Percentiles rank a stretch among this genome's conserved stretches.
These are phyloP conservation scores for Limnephilus auricula DNA, from an alignment of 2,888 invertebrate genomes.

Conservation along the genomic window DNA sequence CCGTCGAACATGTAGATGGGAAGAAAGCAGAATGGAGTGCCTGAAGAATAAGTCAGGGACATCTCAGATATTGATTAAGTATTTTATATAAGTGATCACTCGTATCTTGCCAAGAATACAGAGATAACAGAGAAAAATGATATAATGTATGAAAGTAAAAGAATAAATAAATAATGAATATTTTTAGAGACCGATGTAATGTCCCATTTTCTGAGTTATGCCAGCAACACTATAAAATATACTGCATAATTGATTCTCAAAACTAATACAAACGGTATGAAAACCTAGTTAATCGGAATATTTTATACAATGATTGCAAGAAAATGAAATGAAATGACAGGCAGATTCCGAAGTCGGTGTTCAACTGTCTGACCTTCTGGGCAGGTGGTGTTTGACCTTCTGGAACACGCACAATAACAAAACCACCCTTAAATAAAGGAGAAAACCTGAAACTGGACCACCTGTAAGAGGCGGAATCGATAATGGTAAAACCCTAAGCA, in stretches of 20 bases:
- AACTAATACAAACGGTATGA: not conserved
- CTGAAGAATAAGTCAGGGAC: too few species aligned
- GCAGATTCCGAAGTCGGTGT: not conserved
- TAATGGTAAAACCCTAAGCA: not conserved
- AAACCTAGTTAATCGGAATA: not conserved
- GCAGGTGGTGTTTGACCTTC: not conserved
- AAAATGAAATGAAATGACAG: not conserved
- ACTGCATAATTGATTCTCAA: not conserved
- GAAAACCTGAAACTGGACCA: not conserved
- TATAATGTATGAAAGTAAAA: too few species aligned
- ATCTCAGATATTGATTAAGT: too few species aligned
- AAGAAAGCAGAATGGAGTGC: too few species aligned
- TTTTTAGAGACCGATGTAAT: too few species aligned
- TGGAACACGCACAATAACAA: not conserved
- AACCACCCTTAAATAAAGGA: not conserved
- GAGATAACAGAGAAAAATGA: too few species aligned
- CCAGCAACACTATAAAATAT: too few species aligned
- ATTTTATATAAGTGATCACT: too few species aligned
- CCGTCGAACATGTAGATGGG: too few species aligned
- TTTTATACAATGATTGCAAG: not conserved
- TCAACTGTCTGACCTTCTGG: not conserved
- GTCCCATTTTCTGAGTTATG: too few species aligned
- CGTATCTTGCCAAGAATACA: too few species aligned
- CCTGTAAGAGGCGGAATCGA: not conserved
- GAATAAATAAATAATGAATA: too few species aligned